Evolutionary conservation across 2,888 invertebrate species (phyloP), one percentile per base, ranked within the genome.

Genomic region (Marronus borbonicus): DNA sequence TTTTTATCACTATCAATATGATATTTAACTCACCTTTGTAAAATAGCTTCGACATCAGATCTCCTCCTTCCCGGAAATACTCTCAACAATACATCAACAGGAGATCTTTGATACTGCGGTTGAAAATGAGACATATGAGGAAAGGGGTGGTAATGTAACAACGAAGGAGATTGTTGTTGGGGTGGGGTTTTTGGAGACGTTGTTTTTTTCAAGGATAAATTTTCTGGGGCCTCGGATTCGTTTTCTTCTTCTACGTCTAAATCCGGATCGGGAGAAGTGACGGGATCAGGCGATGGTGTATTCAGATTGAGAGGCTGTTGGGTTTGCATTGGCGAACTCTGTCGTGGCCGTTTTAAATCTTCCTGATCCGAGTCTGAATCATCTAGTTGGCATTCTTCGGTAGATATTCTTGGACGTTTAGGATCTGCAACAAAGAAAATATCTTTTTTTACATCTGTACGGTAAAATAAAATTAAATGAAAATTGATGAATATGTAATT

Each of bases 41-140:
- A 90, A 64, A 96, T 92, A 3, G 94, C 92, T 87, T 98, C 97
- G 1, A 98, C 95, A 85, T 97, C 96, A 69, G 93, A 93, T 68
- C 97, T 91, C 83, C 97, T 93, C 83, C 96, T 93, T 83, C 95
- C 93, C 0, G 98, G 98, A 86, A 98, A 98, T 0, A 98, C 96
- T 83, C 97, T 92, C 83, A 95, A 92, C 10, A 98, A 90, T 0
- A 97, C 95, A 86, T 98, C 97, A 1, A 98, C 93, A 0, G 97
- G 96, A 0, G 96, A 95, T 75, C 95, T 91, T 83, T 91, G 91
- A 66, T 85, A 86, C 74, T 85, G 87, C 3, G 84, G 83, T 77
- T 88, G 86, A 81, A 77, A 87, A 84, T 82, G 87, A 82, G 83
- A 85, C 55, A 82, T 81, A 76, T 86, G 87, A 17, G 81, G 82